Base-by-base conservation (phyloP, 2,113 vertebrate genomes). In the Apteryx mantelli region DNA sequence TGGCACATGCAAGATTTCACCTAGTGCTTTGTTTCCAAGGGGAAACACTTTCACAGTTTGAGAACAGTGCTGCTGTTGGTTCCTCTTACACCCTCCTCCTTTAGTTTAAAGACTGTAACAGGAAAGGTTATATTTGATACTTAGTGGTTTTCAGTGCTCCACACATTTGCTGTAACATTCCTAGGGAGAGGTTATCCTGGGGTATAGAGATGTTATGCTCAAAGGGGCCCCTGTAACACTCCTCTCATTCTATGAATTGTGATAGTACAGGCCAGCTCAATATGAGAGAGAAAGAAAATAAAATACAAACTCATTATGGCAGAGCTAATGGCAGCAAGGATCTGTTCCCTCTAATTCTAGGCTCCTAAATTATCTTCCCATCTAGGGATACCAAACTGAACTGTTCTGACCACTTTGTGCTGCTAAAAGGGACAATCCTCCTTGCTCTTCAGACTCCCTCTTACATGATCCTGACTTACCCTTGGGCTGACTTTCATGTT, bases 401-500 rank as follows among this genome's bases (percentile, higher is more conserved):
- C 63, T 80, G 79, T 80, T 94, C 73, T 73, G 84, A 93, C 69
- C 84, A 28, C 75, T 74, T 89, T 85, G 63, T 48, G 3, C 65
- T 85, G 52, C 44, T 78, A 69, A 89, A 88, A 93, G 82, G 78
- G 75, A 93, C 85, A 63, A 5, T 86, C 55, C 38, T 95, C 78
- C 48, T 88, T 93, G 48, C 79, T 86, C 82, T 89, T 91, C 79
- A 82, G 75, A 50, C 82, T 95, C 71, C 64, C 42, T 88, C 85
- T 90, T 94, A 55, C 66, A 6, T 66, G 82, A 88, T 95, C 90
- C 79, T 88, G 85, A 91, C 68, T 95, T 63, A 78, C 85, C 93
- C 82, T 93, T 90, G 80, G 86, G 86, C 90, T 88, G 92, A 81
- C 88, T 91, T 93, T 81, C 79, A 55, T 63, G 69, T 93, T 94